Evolutionary conservation across 2,797 vertebrate genomes (phyloP).

Genomic region (Lagodon rhomboides): DNA sequence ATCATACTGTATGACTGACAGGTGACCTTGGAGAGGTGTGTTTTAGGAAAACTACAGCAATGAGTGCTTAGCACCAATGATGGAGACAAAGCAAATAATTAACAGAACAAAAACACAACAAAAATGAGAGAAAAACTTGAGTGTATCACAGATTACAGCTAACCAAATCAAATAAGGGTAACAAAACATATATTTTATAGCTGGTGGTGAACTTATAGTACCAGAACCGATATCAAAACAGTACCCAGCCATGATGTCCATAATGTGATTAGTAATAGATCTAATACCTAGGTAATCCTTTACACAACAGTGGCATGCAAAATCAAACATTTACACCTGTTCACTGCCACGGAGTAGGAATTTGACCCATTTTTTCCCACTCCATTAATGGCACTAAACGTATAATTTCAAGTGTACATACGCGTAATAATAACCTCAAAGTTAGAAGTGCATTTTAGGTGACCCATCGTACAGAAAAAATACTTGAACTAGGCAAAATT

Average conservation of each 20-base stretch:
- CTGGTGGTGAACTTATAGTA: conserved; percentile 50
- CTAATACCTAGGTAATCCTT: conserved; percentile 30
- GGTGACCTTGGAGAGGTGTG: conserved; percentile 21
- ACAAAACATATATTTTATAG: conserved; percentile 25
- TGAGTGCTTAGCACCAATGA: conserved; percentile 55
- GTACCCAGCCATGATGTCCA: conserved; percentile 42
- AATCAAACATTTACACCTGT: conserved; percentile 47
- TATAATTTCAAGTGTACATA: conserved; percentile 38
- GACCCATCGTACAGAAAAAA: conserved; percentile 25
- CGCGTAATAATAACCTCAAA: conserved; percentile 4
- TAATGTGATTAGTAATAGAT: conserved; percentile 29
- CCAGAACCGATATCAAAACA: conserved; percentile 54
- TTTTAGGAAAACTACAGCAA: conserved; percentile 50
- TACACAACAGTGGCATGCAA: conserved; percentile 64
- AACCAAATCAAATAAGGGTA: conserved; percentile 9
- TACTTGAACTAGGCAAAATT: not conserved
- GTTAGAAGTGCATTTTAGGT: conserved; percentile 54
- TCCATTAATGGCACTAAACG: conserved; percentile 28
- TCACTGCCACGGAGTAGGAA: conserved; percentile 40
- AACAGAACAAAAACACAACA: not conserved
- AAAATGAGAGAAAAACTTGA: not conserved
- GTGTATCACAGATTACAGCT: conserved; percentile 6
- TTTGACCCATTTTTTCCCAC: conserved; percentile 14
- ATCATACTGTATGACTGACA: conserved; percentile 5
- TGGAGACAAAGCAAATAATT: conserved; percentile 37